These are phyloP conservation scores for Cerastis leucographa DNA, from an alignment of 2,888 invertebrate species.

Conservation along the genomic window DNA sequence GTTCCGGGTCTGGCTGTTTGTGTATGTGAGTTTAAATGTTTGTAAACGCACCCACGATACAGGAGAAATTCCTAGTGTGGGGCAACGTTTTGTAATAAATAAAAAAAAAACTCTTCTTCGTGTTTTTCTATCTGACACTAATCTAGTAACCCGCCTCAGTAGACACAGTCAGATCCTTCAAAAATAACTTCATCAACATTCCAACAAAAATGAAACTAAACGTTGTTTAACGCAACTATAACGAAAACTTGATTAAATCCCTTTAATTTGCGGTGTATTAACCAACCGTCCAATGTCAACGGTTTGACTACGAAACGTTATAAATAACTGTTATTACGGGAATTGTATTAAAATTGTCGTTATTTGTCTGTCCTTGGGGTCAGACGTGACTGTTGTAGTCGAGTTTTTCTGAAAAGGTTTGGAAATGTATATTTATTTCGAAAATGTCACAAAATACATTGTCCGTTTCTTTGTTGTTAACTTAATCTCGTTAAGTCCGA, in stretches of 20 bases:
- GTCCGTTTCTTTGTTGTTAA: neutral
- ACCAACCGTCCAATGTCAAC: constrained; percentile 74
- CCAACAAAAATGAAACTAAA: constrained; percentile 49
- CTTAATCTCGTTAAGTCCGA: too few species aligned
- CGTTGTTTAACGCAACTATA: constrained; percentile 50
- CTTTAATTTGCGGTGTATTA: constrained; percentile 69
- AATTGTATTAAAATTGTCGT: constrained; percentile 73
- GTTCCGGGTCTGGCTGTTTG: too few species aligned
- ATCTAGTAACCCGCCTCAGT: neutral
- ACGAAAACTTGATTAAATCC: constrained; percentile 56
- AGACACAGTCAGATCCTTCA: neutral
- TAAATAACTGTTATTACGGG: constrained; percentile 72
- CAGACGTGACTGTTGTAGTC: constrained; percentile 69
- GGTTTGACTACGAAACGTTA: constrained; percentile 59
- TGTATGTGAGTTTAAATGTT: too few species aligned
- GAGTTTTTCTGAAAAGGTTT: constrained; percentile 55
- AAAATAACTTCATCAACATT: constrained; percentile 46
- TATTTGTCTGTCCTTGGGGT: constrained; percentile 71
- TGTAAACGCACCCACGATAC: too few species aligned
- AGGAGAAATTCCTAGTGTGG: too few species aligned
- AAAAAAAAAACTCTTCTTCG: neutral
- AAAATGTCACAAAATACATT: neutral
- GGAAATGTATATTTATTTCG: constrained; percentile 7
- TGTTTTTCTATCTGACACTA: neutral
- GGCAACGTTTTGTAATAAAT: too few species aligned